Evolutionary conservation across 1,140 invertebrate species (phyloP).

Genomic region (Diachasmimorpha longicaudata): DNA sequence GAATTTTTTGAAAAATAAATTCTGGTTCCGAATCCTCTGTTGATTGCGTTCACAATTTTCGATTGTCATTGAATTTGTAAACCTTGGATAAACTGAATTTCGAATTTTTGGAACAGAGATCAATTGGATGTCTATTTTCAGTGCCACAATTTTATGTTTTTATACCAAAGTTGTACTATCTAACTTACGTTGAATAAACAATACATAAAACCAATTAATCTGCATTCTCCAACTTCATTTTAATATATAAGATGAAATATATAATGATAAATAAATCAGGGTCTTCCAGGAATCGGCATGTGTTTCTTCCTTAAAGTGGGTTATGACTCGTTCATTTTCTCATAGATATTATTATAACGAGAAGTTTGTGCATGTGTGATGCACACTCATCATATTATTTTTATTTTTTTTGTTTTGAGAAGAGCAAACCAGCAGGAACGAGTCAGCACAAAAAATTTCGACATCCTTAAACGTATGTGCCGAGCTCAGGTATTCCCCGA

Average conservation of each 20-base stretch:
- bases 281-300: too few species aligned
- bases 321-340: background rate
- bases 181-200: conserved; percentile 60
- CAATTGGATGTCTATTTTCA: conserved; percentile 34
- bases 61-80: background rate
- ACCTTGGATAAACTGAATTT: conserved; percentile 19
- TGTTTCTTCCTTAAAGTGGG: background rate
- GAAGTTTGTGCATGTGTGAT: background rate
- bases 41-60: background rate
- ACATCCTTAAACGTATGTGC: background rate
- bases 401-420: background rate
- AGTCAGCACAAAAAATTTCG: background rate
- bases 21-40: background rate
- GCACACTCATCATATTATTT: background rate
- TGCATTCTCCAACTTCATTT: too few species aligned
- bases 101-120: conserved; percentile 20
- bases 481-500: background rate
- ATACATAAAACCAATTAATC: conserved; percentile 36
- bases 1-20: background rate
- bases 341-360: background rate
- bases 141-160: conserved; percentile 57
- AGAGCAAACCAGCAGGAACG: background rate
- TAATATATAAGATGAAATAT: too few species aligned
- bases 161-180: conserved; percentile 60
- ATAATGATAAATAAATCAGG: too few species aligned